Evolutionary conservation across 2,888 invertebrate genomes (phyloP).

Genomic region (Heliconius erato): DNA sequence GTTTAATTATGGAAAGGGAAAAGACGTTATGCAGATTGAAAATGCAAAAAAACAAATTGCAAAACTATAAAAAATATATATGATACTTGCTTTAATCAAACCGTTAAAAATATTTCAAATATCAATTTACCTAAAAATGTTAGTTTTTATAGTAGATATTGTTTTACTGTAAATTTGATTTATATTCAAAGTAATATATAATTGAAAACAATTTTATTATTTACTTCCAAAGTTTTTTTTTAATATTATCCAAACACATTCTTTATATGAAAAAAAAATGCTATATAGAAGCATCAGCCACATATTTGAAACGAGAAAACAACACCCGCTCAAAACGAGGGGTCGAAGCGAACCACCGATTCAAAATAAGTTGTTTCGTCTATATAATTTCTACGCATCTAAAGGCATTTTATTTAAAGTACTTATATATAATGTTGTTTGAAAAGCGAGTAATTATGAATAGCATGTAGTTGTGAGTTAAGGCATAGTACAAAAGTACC

Average conservation of each 20-base stretch:
- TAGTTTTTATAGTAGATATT: neutral
- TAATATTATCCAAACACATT: neutral
- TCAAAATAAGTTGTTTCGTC: neutral
- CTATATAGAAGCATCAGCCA: too few species aligned
- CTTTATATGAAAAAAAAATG: neutral
- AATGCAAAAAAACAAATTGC: too few species aligned
- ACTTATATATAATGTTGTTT: slow-evolving; percentile 28
- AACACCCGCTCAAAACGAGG: neutral
- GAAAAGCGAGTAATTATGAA: slow-evolving; percentile 53
- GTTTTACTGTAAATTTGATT: neutral
- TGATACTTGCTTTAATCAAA: neutral
- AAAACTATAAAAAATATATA: neutral
- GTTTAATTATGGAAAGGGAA: too few species aligned
- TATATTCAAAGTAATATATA: too few species aligned
- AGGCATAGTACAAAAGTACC: slow-evolving; percentile 62
- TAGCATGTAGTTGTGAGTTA: slow-evolving; percentile 54
- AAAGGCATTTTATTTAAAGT: slow-evolving; percentile 17
- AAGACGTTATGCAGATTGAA: too few species aligned
- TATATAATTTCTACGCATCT: neutral
- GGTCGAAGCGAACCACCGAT: neutral
- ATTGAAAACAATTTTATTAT: too few species aligned
- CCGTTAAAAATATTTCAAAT: too few species aligned
- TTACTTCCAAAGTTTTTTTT: neutral
- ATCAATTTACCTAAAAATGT: too few species aligned
- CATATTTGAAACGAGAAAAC: neutral